These are phyloP conservation scores for Acestrorhynchus altus DNA, from an alignment of 2,797 vertebrate genomes.

Conservation along the genomic window DNA sequence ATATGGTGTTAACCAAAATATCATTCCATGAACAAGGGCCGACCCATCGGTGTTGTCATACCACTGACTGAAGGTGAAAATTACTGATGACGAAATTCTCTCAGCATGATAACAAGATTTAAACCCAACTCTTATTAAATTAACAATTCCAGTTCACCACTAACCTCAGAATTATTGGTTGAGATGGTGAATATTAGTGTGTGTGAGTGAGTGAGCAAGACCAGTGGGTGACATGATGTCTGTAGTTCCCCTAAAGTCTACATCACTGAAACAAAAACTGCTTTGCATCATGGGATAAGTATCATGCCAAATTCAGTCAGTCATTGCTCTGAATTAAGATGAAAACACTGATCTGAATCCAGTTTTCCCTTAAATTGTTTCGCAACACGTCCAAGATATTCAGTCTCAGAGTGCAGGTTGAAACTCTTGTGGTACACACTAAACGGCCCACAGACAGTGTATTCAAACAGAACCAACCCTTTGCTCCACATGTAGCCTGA, in stretches of 20 bases:
- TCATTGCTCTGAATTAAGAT: neutral
- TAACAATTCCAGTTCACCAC: neutral
- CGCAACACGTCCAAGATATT: slow-evolving; percentile 3
- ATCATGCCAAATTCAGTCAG: slow-evolving; percentile 17
- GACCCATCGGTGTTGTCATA: neutral
- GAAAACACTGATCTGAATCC: slow-evolving; percentile 18
- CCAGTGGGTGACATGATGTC: slow-evolving; percentile 4
- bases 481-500: slow-evolving; percentile 16
- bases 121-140: neutral
- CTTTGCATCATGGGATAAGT: slow-evolving; percentile 13
- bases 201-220: neutral
- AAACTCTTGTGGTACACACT: slow-evolving; percentile 1
- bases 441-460: slow-evolving; percentile 23
- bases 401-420: neutral
- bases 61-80: neutral
- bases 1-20: neutral
- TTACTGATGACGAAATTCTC: neutral
- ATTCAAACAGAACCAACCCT: slow-evolving; percentile 31
- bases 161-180: neutral
- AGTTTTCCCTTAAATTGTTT: slow-evolving; percentile 21
- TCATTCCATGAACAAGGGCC: neutral
- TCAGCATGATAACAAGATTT: neutral
- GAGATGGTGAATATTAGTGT: neutral
- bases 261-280: slow-evolving; percentile 15
- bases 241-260: slow-evolving; percentile 15